Conservation (phyloP, 1,140 invertebrate genomes). For the Polypedilum pembai region DNA sequence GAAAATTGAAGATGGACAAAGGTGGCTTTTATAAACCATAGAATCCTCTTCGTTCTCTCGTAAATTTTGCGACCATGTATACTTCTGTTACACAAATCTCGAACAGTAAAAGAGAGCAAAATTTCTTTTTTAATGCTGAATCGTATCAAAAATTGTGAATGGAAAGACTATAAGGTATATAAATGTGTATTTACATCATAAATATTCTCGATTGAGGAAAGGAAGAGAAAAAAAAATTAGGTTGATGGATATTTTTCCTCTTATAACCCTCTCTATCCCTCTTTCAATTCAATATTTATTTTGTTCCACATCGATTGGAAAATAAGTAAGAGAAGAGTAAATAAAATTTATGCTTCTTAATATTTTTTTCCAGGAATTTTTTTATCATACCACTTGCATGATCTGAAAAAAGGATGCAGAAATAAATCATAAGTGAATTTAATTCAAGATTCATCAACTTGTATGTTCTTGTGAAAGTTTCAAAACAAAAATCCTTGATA, state of each 20-base stretch:
- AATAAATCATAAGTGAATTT: not conserved
- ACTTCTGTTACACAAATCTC: not conserved
- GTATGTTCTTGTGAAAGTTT: too few species aligned
- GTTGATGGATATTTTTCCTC: conserved; percentile 10
- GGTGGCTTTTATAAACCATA: not conserved
- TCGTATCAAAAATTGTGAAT: not conserved
- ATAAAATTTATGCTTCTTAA: too few species aligned
- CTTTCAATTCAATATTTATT: too few species aligned
- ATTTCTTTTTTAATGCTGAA: not conserved
- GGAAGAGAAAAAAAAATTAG: conserved; percentile 10
- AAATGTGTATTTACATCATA: conserved; percentile 9
- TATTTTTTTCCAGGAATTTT: too few species aligned
- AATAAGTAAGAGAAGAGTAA: not conserved
- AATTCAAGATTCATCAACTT: not conserved
- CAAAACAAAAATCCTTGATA: too few species aligned
- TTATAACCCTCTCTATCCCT: not conserved
- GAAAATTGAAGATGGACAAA: not conserved
- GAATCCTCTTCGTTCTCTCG: not conserved
- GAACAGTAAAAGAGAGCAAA: not conserved
- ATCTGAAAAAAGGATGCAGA: not conserved
- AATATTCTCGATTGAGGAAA: not conserved
- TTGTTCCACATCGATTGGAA: not conserved
- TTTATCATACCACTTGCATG: too few species aligned
- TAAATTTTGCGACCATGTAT: not conserved
- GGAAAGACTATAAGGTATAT: not conserved